A percentile compares a stretch with the other conserved stretches of the same genome.
phyloP scores from a whole-genome alignment of 2,888 invertebrate species.

The Drosophila robusta region DNA sequence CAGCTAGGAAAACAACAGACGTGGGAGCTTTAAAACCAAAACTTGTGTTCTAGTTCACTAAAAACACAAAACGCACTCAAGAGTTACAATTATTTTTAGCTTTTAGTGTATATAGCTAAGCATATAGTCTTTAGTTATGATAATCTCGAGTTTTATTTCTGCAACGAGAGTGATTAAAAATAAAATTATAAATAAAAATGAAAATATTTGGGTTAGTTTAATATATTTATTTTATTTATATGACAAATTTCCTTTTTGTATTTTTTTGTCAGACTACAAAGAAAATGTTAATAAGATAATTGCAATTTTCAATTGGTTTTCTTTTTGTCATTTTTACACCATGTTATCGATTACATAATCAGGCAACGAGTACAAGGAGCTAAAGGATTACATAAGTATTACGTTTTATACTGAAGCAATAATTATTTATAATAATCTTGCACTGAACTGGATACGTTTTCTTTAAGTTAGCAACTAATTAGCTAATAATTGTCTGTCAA shows the following conservation, averaged over 20 bases:
- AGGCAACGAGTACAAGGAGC: conserved; percentile 61
- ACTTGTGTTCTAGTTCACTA: conserved; percentile 24
- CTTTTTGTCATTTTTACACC: conserved; percentile 32
- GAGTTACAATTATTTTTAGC: conserved; percentile 16
- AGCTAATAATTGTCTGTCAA: conserved; percentile 16
- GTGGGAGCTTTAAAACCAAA: conserved; percentile 45
- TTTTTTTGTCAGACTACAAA: conserved; percentile 36
- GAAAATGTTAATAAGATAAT: conserved; percentile 24
- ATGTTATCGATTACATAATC: conserved; percentile 66
- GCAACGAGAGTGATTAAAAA: conserved; percentile 57
- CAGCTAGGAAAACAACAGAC: conserved; percentile 37
- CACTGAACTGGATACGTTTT: conserved; percentile 40
- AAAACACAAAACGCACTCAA: conserved; percentile 34
- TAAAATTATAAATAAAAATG: conserved; percentile 23
- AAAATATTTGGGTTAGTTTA: conserved; percentile 33
- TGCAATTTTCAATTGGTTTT: conserved; percentile 35
- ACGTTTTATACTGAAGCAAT: conserved; percentile 65
- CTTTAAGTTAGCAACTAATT: conserved; percentile 43
- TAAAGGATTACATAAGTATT: conserved; percentile 53
- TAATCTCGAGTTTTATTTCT: conserved; percentile 42
- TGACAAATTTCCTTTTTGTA: conserved; percentile 12
- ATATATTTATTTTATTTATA: conserved; percentile 6
- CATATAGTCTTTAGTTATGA: conserved; percentile 16
- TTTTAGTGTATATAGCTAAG: conserved; percentile 27
- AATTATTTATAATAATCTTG: conserved; percentile 67